Conservation (phyloP, 2,113 vertebrate species). For the Perca schrenkii region DNA sequence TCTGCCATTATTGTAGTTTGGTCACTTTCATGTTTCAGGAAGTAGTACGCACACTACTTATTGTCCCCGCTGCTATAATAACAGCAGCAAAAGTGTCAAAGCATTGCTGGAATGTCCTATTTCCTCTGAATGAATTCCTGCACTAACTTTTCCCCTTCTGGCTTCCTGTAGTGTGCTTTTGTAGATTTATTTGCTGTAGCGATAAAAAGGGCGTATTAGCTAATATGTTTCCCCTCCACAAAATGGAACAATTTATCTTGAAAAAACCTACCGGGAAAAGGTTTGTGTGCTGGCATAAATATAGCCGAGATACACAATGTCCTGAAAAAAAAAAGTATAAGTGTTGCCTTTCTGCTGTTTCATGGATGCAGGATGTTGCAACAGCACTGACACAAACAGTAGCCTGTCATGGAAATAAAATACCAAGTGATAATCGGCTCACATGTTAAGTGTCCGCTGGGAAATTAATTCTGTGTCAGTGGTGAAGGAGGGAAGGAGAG, state of each 20-base stretch:
- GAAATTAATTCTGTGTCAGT: conserved; percentile 55
- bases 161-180: conserved; percentile 77
- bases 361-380: conserved; percentile 50
- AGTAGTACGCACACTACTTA: conserved; percentile 63
- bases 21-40: conserved; percentile 78
- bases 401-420: conserved; percentile 51
- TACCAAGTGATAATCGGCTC: conserved; percentile 37
- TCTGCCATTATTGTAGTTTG: conserved; percentile 29
- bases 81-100: conserved; percentile 74
- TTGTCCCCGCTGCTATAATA: conserved; percentile 75
- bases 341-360: conserved; percentile 41
- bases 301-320: conserved; percentile 52
- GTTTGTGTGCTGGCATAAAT: conserved; percentile 35
- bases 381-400: conserved; percentile 58
- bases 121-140: conserved; percentile 76
- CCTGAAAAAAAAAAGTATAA: conserved; percentile 23
- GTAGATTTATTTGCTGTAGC: conserved; percentile 61
- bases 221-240: conserved; percentile 64
- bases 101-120: conserved; percentile 81
- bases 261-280: conserved; percentile 41
- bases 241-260: conserved; percentile 64
- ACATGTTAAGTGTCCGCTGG: conserved; percentile 45
- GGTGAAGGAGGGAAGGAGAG: conserved; percentile 45
- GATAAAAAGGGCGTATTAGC: conserved; percentile 76
- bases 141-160: conserved; percentile 58